phyloP scores from a whole-genome alignment of 2,888 invertebrate genomes.

The Andrena dorsata region DNA sequence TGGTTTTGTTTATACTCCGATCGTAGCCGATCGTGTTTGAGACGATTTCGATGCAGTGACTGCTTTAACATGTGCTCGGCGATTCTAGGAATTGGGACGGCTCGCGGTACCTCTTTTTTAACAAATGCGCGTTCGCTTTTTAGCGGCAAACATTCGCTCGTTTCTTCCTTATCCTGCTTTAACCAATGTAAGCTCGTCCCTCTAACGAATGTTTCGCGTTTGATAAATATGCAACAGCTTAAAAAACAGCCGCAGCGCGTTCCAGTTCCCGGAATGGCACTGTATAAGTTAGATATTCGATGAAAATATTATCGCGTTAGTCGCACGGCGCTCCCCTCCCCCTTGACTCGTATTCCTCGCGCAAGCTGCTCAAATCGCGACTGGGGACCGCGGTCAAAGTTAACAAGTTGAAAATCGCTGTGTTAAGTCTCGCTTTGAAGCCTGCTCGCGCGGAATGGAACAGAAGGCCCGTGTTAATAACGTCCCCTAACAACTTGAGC shows the following conservation, averaged over 20 bases:
- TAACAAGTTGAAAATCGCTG: conserved; percentile 1
- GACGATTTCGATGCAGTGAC: not conserved
- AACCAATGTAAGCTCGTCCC: too few species aligned
- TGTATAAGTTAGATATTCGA: too few species aligned
- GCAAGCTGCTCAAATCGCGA: not conserved
- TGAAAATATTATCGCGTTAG: too few species aligned
- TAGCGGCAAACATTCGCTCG: too few species aligned
- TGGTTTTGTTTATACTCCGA: conserved; percentile 16
- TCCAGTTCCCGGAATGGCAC: too few species aligned
- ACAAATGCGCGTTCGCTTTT: too few species aligned
- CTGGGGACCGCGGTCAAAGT: not conserved
- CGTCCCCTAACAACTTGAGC: not conserved
- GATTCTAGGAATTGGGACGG: not conserved
- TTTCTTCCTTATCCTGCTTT: too few species aligned
- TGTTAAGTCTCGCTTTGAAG: not conserved
- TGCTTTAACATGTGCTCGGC: not conserved
- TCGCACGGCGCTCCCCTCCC: not conserved
- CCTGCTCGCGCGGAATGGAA: conserved; percentile 1
- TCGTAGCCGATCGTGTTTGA: conserved; percentile 7
- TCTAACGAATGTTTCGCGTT: too few species aligned
- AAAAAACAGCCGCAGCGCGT: too few species aligned
- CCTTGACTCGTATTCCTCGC: not conserved
- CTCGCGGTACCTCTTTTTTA: not conserved
- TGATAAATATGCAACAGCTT: too few species aligned
- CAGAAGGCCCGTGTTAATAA: conserved; percentile 13